Conservation (phyloP, 2,113 vertebrate species). For the Cavia aperea region DNA sequence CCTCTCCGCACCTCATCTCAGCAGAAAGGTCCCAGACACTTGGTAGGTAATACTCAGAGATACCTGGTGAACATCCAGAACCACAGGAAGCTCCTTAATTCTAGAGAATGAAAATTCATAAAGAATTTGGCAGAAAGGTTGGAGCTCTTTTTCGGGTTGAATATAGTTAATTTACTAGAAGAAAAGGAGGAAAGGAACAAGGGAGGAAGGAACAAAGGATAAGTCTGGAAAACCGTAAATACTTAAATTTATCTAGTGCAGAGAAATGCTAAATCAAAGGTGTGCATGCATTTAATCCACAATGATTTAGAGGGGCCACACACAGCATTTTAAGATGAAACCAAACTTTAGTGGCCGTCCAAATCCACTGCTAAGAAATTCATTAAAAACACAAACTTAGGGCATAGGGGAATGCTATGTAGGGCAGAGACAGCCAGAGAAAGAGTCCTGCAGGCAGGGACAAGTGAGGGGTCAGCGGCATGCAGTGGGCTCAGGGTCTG, state of each 20-base stretch:
- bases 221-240: not conserved
- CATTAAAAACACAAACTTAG: not conserved
- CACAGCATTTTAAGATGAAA: slow-evolving; percentile 31
- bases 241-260: not conserved
- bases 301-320: not conserved
- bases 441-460: slow-evolving; percentile 57
- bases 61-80: not conserved
- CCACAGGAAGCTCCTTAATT: not conserved
- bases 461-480: not conserved
- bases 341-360: not conserved
- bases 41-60: not conserved
- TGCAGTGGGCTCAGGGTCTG: slow-evolving; percentile 54
- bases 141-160: not conserved
- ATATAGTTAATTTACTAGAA: not conserved
- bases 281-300: not conserved
- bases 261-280: not conserved
- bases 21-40: not conserved
- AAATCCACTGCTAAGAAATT: not conserved
- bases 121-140: not conserved
- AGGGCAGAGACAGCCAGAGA: slow-evolving; percentile 22
- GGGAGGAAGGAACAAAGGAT: not conserved
- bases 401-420: not conserved
- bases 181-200: not conserved
- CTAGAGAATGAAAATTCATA: not conserved
- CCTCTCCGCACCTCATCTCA: not conserved